Conservation (phyloP, 2,888 invertebrate genomes). For the Trichogramma evanescens region DNA sequence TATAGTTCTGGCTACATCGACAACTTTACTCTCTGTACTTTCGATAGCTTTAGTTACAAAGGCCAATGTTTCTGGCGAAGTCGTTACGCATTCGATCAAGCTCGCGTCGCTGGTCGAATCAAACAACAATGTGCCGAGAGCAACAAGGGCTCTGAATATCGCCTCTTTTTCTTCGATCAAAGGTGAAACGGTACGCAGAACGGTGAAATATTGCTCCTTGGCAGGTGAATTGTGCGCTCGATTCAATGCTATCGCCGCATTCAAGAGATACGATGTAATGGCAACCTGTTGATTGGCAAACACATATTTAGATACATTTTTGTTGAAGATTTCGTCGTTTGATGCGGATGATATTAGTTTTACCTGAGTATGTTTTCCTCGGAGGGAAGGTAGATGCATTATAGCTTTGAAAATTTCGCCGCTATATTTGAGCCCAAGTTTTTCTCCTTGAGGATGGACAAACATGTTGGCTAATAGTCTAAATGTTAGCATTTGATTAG, state of each 20-base stretch:
- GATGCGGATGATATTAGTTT: constrained; percentile 3
- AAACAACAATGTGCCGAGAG: constrained; percentile 58
- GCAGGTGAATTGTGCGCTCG: constrained; percentile 52
- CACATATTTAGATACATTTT: too few relatives aligned
- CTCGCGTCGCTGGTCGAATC: too few relatives aligned
- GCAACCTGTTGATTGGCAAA: constrained; percentile 57
- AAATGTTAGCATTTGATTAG: constrained; percentile 73
- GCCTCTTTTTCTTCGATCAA: constrained; percentile 65
- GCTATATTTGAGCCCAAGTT: constrained; percentile 54
- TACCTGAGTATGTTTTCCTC: constrained; percentile 62
- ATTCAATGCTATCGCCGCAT: constrained; percentile 60
- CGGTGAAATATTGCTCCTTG: constrained; percentile 51
- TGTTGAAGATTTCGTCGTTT: background rate
- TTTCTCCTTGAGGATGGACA: constrained; percentile 60
- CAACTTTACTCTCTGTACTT: background rate
- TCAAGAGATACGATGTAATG: constrained; percentile 64
- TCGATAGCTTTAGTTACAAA: too few relatives aligned
- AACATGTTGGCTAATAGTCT: constrained; percentile 79
- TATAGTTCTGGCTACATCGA: background rate
- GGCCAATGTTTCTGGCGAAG: too few relatives aligned
- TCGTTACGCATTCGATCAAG: too few relatives aligned
- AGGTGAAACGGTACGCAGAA: constrained; percentile 52
- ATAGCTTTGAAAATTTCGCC: constrained; percentile 54
- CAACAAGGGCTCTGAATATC: constrained; percentile 68
- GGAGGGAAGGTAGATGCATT: constrained; percentile 50